Conservation (phyloP, 2,888 invertebrate genomes). For the Polyploca ridens region DNA sequence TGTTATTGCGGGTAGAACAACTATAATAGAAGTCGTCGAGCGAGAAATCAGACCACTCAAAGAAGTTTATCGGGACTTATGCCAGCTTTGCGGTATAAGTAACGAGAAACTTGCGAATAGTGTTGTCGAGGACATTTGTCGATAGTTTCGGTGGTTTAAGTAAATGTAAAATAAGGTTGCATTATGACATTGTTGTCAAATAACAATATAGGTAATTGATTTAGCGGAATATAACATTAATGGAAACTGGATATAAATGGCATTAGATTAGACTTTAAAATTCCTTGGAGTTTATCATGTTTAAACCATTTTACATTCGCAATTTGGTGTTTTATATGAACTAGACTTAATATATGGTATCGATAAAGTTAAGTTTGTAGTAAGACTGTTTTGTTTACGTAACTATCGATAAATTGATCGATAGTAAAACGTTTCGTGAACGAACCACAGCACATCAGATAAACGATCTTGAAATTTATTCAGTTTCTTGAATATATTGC, state of each 20-base stretch:
- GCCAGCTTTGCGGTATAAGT: constrained; percentile 30
- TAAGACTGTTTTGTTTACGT: neutral
- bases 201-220: neutral
- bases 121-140: constrained; percentile 8
- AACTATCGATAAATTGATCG: neutral
- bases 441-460: constrained; percentile 5
- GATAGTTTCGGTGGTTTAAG: neutral
- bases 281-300: no score
- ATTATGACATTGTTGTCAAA: neutral
- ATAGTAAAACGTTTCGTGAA: neutral
- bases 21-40: constrained; percentile 31
- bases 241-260: no score
- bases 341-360: no score
- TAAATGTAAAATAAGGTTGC: neutral
- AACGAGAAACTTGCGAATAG: constrained; percentile 13
- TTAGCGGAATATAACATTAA: no score
- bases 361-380: no score
- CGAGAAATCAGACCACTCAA: constrained; percentile 40
- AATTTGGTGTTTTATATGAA: no score
- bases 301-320: no score
- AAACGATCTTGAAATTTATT: constrained; percentile 12
- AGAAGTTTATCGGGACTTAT: constrained; percentile 38
- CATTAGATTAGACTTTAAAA: no score
- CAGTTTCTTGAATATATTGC: constrained; percentile 19
- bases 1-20: constrained; percentile 35